Percentiles rank a stretch among this genome's conserved stretches.
phyloP scores from a whole-genome alignment of 2,797 vertebrate species.

The Myotis daubentonii region DNA sequence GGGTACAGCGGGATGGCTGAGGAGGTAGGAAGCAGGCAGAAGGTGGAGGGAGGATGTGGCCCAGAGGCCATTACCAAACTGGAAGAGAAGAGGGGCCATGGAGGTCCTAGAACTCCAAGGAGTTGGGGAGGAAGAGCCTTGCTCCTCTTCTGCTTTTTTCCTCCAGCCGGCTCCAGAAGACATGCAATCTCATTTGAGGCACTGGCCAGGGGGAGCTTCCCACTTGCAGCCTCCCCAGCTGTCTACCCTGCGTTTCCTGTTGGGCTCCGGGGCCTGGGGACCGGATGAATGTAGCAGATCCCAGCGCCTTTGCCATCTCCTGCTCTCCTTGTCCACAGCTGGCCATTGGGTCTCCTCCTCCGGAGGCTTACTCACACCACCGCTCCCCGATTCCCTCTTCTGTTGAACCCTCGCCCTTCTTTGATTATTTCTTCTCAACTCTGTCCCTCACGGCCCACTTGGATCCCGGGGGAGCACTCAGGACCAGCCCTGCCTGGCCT shows the following conservation, averaged over 20 bases:
- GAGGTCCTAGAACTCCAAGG: not conserved
- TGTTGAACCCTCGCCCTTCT: not conserved
- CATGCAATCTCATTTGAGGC: conserved; percentile 35
- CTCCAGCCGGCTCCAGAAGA: conserved; percentile 67
- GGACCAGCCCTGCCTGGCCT: not conserved
- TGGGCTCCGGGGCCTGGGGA: not conserved
- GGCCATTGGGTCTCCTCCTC: not conserved
- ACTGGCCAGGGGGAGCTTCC: not conserved
- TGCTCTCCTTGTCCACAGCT: not conserved
- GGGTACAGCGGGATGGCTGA: not conserved
- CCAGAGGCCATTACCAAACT: not conserved
- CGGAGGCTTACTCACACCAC: fast-evolving
- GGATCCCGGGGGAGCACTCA: not conserved
- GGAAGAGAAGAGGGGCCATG: not conserved
- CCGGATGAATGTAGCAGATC: conserved; percentile 65
- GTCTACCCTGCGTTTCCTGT: not conserved
- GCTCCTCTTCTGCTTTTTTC: not conserved
- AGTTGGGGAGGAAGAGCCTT: not conserved
- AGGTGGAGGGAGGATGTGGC: no score
- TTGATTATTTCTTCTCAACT: not conserved
- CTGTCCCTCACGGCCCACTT: not conserved
- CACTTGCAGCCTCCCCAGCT: not conserved
- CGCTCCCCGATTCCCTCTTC: not conserved
- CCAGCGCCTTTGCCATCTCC: not conserved
- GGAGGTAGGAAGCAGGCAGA: not conserved